Conservation (phyloP, 2,888 invertebrate species). For the Agrochola circellaris region DNA sequence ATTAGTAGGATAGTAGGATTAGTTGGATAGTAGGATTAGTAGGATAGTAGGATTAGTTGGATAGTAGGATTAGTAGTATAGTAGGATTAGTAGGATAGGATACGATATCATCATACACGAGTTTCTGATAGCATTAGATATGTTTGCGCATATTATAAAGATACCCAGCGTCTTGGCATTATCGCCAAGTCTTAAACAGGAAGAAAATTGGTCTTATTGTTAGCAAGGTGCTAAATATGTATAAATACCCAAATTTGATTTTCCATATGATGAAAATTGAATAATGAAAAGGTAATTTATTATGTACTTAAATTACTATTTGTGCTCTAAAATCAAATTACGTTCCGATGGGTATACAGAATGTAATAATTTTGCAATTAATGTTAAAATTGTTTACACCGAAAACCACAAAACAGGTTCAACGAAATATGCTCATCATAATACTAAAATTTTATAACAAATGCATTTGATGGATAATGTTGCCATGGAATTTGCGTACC, state of each 20-base stretch:
- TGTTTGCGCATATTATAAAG: neutral
- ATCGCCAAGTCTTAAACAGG: neutral
- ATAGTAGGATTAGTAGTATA: too few relatives aligned
- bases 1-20: too few relatives aligned
- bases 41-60: too few relatives aligned
- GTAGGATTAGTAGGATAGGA: too few relatives aligned
- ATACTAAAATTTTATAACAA: conserved; percentile 34
- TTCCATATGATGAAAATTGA: neutral
- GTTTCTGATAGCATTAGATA: neutral
- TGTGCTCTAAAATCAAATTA: conserved; percentile 28
- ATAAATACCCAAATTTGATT: neutral
- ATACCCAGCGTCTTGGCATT: neutral
- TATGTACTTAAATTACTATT: neutral
- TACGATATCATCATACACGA: too few relatives aligned
- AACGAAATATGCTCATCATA: conserved; percentile 42
- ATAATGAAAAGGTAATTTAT: neutral
- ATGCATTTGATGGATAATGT: conserved; percentile 19
- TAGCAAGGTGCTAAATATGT: neutral
- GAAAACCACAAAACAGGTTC: conserved; percentile 41
- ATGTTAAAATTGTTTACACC: conserved; percentile 30
- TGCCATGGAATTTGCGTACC: conserved; percentile 13
- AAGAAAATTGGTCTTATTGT: neutral
- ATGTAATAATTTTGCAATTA: conserved; percentile 29
- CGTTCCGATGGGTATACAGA: neutral
- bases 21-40: too few relatives aligned